These are phyloP conservation scores for Chelonoidis abingdonii DNA, from an alignment of 2,113 vertebrate genomes.

Conservation along the genomic window DNA sequence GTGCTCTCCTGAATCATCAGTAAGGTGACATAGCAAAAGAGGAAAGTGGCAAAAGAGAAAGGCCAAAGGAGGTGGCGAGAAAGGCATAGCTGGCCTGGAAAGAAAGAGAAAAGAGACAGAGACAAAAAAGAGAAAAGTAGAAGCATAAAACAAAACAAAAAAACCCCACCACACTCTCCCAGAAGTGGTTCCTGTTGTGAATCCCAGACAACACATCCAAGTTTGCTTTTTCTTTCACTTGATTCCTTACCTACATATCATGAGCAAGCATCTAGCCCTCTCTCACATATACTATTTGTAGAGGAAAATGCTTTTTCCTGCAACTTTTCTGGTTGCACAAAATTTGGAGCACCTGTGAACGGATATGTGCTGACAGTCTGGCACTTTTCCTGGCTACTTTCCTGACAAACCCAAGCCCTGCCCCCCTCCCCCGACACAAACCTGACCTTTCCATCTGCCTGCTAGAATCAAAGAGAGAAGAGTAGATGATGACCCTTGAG, in stretches of 20 bases:
- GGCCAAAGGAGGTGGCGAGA: not conserved
- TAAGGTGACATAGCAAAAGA: not conserved
- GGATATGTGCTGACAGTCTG: not conserved
- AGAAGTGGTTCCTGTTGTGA: not conserved
- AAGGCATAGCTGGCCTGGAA: not conserved
- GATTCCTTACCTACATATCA: not conserved
- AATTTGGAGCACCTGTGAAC: not conserved
- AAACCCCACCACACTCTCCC: not conserved
- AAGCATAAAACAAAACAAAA: not conserved
- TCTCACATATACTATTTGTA: not conserved
- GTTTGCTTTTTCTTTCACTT: not conserved
- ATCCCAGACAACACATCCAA: not conserved
- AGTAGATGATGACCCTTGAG: not conserved
- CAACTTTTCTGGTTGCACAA: not conserved
- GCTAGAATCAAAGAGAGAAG: not conserved
- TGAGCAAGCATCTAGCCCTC: not conserved
- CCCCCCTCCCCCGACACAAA: no score
- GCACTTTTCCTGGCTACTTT: not conserved
- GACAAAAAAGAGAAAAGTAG: not conserved
- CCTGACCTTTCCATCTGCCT: not conserved
- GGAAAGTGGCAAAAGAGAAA: not conserved
- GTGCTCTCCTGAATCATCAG: not conserved
- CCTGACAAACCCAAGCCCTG: no score
- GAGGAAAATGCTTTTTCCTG: not conserved
- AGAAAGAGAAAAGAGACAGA: no score